Base-by-base conservation (phyloP, 2,888 invertebrate genomes). In the Therioaphis trifolii region DNA sequence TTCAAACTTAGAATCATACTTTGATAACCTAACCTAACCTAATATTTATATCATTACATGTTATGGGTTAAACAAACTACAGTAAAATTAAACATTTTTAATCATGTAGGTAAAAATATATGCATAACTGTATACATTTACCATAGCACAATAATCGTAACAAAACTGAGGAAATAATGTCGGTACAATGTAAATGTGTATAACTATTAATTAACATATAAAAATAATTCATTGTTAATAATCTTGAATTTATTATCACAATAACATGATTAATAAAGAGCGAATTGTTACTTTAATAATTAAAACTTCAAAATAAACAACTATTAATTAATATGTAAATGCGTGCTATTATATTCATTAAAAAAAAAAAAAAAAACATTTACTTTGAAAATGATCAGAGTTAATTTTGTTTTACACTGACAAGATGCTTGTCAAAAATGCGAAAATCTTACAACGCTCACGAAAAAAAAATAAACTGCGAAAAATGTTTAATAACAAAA, bases 221-320 rank as follows among this genome's bases (percentile, higher is more conserved):
- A 52, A 52, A 52, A 7, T 49, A n/a, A n/a, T n/a, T n/a, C 52
- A 52, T 52, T 52, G n/a, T 52, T 52, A n/a, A 52, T n/a, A 52
- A 52, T 52, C 18, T 4, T 52, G n/a, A 7, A n/a, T 52, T 52
- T n/a, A n/a, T 52, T 52, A 52, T 5, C n/a, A 52, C 52, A 52
- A 52, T 52, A n/a, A 52, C 52, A n/a, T n/a, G 21, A n/a, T 55
- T n/a, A 55, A 12, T 21, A 18, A 15, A 14, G 14, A 49, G 49
- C 18, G 49, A 18, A 18, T 49, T 49, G 68, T 40, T 68, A 40
- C 21, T 40, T 68, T n/a, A 40, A 68, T 68, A 40, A 68, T 40
- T 40, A 21, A 21, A 21, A 40, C n/a, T 4, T 5, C 9, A 40
- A 68, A 40, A 66, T 66, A 49, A 49, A 49, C 49, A 49, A 15